A percentile compares a stretch with the other conserved stretches of the same genome.
Evolutionary conservation across 2,888 invertebrate genomes (phyloP).

Genomic region (Drosophila fulvimacula): DNA sequence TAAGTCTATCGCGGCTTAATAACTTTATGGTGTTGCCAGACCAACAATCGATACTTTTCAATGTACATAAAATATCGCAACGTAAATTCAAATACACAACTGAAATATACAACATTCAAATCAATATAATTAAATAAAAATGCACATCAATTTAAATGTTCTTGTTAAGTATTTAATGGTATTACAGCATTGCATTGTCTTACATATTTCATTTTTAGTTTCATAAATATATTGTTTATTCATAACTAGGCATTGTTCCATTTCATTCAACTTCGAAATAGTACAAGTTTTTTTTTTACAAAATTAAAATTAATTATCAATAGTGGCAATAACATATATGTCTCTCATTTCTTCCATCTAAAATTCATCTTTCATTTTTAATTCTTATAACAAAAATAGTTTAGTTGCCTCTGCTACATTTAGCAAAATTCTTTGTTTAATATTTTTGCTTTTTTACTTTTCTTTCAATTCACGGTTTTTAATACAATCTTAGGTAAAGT

Average conservation of each 20-base stretch:
- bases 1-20: neutral
- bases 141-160: constrained; percentile 42
- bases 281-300: constrained; percentile 53
- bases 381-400: constrained; percentile 74
- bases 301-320: constrained; percentile 70
- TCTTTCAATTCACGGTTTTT: constrained; percentile 38
- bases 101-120: neutral
- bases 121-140: constrained; percentile 11
- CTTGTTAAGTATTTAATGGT: constrained; percentile 72
- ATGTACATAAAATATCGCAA: neutral
- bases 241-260: constrained; percentile 67
- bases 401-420: constrained; percentile 43
- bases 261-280: constrained; percentile 36
- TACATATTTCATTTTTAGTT: constrained; percentile 70
- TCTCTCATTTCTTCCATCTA: constrained; percentile 22
- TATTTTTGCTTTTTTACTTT: constrained; percentile 23
- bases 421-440: constrained; percentile 35
- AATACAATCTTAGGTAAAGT: constrained; percentile 80
- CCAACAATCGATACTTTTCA: constrained; percentile 11
- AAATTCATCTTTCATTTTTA: constrained; percentile 30
- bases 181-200: constrained; percentile 78
- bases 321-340: constrained; percentile 72
- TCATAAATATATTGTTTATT: constrained; percentile 66
- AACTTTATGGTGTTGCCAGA: constrained; percentile 18
- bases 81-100: constrained; percentile 2